phyloP scores from a whole-genome alignment of 2,113 vertebrate genomes.

The Hippocampus barbouri region DNA sequence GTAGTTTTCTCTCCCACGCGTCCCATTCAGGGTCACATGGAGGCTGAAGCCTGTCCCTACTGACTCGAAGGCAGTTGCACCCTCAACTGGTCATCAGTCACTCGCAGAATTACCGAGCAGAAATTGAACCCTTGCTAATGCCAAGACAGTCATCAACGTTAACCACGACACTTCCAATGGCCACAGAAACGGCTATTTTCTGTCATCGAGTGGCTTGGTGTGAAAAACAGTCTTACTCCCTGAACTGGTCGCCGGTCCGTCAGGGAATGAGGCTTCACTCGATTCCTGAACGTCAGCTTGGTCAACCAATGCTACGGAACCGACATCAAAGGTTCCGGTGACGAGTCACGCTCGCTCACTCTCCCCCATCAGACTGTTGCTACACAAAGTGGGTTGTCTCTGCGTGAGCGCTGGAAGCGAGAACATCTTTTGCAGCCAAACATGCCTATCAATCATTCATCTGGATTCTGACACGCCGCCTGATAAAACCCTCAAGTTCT shows the following conservation, averaged over 20 bases:
- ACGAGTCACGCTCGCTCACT: background rate
- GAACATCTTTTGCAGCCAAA: conserved; percentile 52
- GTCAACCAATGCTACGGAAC: too few species aligned
- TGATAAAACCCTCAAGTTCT: conserved; percentile 21
- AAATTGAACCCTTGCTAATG: background rate
- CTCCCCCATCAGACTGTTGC: conserved; percentile 5
- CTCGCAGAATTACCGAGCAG: too few species aligned
- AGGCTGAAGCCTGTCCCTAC: background rate
- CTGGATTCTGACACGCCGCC: conserved; percentile 29
- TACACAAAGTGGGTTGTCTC: conserved; percentile 12
- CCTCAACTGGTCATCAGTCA: background rate
- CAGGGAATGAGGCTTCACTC: too few species aligned
- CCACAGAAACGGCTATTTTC: background rate
- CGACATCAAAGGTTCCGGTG: background rate
- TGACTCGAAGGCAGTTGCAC: background rate
- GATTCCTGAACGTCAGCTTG: too few species aligned
- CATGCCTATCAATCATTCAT: conserved; percentile 52
- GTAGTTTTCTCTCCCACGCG: background rate
- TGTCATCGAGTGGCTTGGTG: background rate
- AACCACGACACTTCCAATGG: background rate
- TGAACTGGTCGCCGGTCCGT: background rate
- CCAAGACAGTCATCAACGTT: background rate
- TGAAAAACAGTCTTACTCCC: background rate
- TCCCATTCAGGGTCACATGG: background rate
- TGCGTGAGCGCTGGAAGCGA: conserved; percentile 49